Percentiles rank a stretch among this genome's conserved stretches.
These are phyloP conservation scores for Papilio elwesi DNA, from an alignment of 2,888 invertebrate genomes.

Conservation along the genomic window DNA sequence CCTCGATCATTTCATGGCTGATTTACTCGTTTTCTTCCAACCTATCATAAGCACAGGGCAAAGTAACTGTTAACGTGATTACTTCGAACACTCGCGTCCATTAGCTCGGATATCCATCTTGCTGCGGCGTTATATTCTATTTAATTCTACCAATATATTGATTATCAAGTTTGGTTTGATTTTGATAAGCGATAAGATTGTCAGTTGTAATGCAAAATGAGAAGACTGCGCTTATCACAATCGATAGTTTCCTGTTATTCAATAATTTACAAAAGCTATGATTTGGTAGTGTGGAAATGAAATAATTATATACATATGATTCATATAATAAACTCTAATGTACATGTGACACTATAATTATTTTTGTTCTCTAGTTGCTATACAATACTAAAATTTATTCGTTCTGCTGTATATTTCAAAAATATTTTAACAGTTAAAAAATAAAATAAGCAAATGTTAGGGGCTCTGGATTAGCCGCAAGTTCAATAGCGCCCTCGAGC, in stretches of 20 bases:
- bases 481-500: conserved; percentile 50
- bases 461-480: conserved; percentile 52
- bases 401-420: too few relatives aligned
- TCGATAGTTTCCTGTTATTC: conserved; percentile 9
- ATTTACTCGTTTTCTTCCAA: conserved; percentile 31
- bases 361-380: too few relatives aligned
- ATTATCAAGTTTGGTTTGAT: conserved; percentile 42
- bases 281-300: too few relatives aligned
- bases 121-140: conserved; percentile 61
- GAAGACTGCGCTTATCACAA: conserved; percentile 8
- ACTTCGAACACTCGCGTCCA: conserved; percentile 62
- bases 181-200: conserved; percentile 40
- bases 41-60: conserved; percentile 54
- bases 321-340: too few relatives aligned
- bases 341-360: too few relatives aligned
- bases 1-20: conserved; percentile 26
- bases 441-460: conserved; percentile 35
- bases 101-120: conserved; percentile 69
- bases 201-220: conserved; percentile 5
- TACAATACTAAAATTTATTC: too few relatives aligned
- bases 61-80: conserved; percentile 69
- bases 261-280: background rate
- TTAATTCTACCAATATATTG: conserved; percentile 59
- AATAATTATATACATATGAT: too few relatives aligned
- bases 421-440: background rate